Base-by-base conservation (phyloP, 2,888 invertebrate genomes). In the Penaeus monodon region DNA sequence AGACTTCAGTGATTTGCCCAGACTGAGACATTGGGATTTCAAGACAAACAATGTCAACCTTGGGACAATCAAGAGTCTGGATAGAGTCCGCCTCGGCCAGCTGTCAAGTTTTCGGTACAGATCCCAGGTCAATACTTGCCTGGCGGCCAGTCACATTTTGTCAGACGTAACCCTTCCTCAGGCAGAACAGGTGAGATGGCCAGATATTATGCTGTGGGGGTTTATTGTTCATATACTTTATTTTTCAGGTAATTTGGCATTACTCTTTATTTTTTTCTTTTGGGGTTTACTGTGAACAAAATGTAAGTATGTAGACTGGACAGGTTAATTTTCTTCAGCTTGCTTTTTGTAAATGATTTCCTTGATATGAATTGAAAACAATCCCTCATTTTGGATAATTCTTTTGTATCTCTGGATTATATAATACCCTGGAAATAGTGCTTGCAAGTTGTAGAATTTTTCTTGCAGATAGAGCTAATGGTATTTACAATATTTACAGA, bases 71-170 rank as follows among this genome's bases (percentile, higher is more conserved):
- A 78, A 44, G 38, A 79, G 66, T 44, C 38, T 76, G 73, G 88
- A 88, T 44, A 84, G 57, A 27, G 84, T 88, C 57, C 80, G 88
- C 2, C 44, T 57, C 20, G 88, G 88, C 38, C 84, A 81, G 38
- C 68, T 88, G 24, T 84, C 88, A 22, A 88, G 84, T 49, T 44
- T 27, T 14, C 73, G 68, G 22, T 88, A 88, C 76, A 77, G 57
- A 27, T 84, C 84, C 7, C 64, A 57, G 14, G 38, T 88, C 57
- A 66, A 84, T 44, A 76, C 76, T 8, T 68, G 63, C 38, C 80
- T 84, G 63, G 81, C 81, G 22, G 68, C 80, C 57, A 80, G 76
- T 57, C 88, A 88, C 63, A 49, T 68, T 20, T 12, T 74, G 33
- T 81, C 88, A 1, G 80, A 84, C 68, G 57, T 84, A 12, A 76